Conservation (phyloP, 2,888 invertebrate species). For the Nymphalis urticae region DNA sequence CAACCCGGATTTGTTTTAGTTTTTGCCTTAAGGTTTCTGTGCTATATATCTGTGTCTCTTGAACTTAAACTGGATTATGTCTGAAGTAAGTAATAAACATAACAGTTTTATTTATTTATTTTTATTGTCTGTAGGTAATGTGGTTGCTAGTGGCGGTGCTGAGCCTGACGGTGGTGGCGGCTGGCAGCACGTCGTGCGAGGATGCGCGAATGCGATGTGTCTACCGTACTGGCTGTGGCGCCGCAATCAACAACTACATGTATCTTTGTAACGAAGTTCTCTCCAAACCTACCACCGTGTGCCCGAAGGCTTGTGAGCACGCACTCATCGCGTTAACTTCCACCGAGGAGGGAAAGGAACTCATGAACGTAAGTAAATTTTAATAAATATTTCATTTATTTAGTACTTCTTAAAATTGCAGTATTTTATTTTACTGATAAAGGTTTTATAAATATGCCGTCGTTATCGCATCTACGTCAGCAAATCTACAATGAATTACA, state of each 20-base stretch:
- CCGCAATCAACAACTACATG: conserved; percentile 89
- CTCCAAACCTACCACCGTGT: conserved; percentile 80
- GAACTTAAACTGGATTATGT: too few species aligned
- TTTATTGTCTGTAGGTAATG: conserved; percentile 58
- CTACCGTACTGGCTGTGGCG: conserved; percentile 88
- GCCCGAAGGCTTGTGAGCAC: conserved; percentile 88
- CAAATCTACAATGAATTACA: too few species aligned
- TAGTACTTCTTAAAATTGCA: too few species aligned
- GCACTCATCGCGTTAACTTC: conserved; percentile 90
- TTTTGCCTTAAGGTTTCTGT: not conserved
- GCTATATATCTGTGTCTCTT: not conserved
- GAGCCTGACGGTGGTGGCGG: conserved; percentile 53
- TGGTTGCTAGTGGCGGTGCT: conserved; percentile 64
- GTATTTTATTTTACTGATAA: too few species aligned
- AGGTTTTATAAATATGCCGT: too few species aligned
- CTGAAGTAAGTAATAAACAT: too few species aligned
- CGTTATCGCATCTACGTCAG: too few species aligned
- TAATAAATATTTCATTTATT: not conserved
- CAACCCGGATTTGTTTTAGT: not conserved
- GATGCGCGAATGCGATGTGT: conserved; percentile 88
- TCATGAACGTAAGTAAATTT: conserved; percentile 85
- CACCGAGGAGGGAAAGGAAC: conserved; percentile 88
- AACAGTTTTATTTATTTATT: too few species aligned
- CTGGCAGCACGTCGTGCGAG: conserved; percentile 78
- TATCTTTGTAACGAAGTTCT: conserved; percentile 86